Evolutionary conservation across 2,797 vertebrate species (phyloP).

Genomic region (Tympanoctomys barrerae): DNA sequence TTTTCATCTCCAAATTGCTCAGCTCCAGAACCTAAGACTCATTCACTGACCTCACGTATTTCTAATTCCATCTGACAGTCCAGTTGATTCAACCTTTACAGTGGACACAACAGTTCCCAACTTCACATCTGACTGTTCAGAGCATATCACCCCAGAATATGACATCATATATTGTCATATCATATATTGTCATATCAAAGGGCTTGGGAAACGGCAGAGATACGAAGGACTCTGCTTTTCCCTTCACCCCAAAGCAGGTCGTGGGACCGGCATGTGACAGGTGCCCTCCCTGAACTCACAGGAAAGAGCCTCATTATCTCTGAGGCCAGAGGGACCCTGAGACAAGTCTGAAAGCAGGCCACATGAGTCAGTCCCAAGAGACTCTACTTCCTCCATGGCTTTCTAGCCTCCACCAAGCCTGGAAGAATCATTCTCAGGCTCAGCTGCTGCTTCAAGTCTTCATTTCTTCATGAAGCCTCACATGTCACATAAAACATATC

Average conservation of each 20-base stretch:
- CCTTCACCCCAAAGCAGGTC: too few species aligned
- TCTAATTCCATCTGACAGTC: not conserved
- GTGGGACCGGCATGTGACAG: not conserved
- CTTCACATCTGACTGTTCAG: not conserved
- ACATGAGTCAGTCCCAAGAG: too few species aligned
- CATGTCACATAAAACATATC: not conserved
- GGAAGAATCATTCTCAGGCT: not conserved
- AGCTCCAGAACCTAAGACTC: not conserved
- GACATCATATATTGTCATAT: too few species aligned
- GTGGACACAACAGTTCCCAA: not conserved
- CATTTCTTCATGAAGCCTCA: too few species aligned
- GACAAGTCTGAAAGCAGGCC: too few species aligned
- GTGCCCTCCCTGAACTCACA: not conserved
- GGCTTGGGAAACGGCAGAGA: not conserved
- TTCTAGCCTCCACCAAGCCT: too few species aligned
- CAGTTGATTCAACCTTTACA: not conserved
- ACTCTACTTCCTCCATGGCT: too few species aligned
- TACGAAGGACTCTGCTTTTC: not conserved
- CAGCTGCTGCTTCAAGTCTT: not conserved
- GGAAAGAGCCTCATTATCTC: not conserved
- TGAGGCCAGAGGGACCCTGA: not conserved
- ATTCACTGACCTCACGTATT: not conserved
- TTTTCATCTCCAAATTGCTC: not conserved
- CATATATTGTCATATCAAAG: not conserved
- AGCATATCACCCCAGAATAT: not conserved